Conservation (phyloP, 2,888 invertebrate genomes). For the Athrips mouffetella region DNA sequence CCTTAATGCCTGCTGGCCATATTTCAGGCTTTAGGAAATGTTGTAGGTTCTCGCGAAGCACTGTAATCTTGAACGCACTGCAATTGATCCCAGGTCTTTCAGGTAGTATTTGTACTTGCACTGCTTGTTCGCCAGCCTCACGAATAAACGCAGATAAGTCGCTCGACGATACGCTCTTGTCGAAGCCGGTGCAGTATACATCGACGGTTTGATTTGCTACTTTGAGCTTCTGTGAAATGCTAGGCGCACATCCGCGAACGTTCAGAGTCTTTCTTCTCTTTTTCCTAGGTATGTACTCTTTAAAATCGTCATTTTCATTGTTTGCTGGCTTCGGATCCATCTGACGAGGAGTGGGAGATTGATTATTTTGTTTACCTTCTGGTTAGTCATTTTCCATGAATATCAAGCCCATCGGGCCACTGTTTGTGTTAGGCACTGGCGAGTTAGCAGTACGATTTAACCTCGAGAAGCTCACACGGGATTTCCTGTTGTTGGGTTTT, state of each 20-base stretch:
- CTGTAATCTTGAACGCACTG: not conserved
- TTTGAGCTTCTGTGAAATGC: not conserved
- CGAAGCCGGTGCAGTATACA: not conserved
- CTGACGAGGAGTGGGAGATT: no score
- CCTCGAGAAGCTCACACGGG: no score
- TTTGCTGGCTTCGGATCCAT: no score
- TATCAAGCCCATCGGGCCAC: no score
- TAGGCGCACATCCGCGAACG: not conserved
- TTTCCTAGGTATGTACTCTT: not conserved
- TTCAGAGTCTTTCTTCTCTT: not conserved
- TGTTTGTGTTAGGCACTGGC: no score
- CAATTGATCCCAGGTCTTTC: not conserved
- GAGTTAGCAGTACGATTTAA: no score
- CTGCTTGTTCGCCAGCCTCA: not conserved
- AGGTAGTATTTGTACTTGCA: not conserved
- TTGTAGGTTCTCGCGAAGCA: not conserved
- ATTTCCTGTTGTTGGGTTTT: no score
- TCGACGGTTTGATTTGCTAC: not conserved
- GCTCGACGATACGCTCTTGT: not conserved
- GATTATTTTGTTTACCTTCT: no score
- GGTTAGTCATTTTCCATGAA: no score
- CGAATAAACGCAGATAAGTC: not conserved
- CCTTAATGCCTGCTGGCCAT: not conserved
- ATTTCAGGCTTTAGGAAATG: not conserved
- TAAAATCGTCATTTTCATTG: no score